phyloP scores from a whole-genome alignment of 30 jellyfish, hydroid and myxozoan species.

The Chironex yamaguchii region DNA sequence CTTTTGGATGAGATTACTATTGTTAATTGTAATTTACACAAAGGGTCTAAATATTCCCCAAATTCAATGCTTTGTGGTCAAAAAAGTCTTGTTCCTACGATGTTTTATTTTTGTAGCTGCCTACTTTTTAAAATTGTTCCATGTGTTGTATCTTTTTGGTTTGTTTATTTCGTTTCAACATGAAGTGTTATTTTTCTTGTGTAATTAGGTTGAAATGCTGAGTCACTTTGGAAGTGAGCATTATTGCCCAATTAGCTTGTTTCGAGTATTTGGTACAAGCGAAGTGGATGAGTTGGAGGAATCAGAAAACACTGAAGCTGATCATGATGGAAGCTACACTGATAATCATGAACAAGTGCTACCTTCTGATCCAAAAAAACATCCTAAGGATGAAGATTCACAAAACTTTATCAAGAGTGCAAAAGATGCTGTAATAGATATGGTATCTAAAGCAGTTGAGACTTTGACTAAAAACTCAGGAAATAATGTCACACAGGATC shows the following conservation, averaged over 20 bases:
- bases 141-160: too few relatives aligned
- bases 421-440: conserved; percentile 83
- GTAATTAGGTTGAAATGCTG: conserved; percentile 77
- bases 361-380: background rate
- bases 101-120: background rate
- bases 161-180: background rate
- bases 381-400: background rate
- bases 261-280: conserved; percentile 96
- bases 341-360: conserved; percentile 10
- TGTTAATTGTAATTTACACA: too few relatives aligned
- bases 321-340: conserved; percentile 25
- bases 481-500: background rate
- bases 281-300: conserved; percentile 95
- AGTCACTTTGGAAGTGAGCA: conserved; percentile 95
- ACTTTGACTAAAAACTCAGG: conserved; percentile 74
- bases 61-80: too few relatives aligned
- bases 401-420: conserved; percentile 79
- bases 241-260: conserved; percentile 96
- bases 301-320: conserved; percentile 49
- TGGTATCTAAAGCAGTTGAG: conserved; percentile 83
- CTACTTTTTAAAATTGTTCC: too few relatives aligned
- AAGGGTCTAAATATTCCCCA: too few relatives aligned
- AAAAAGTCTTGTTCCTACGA: background rate
- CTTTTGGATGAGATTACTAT: too few relatives aligned
- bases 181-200: background rate